phyloP scores from a whole-genome alignment of 2,113 vertebrate genomes.

The Neomonachus schauinslandi region DNA sequence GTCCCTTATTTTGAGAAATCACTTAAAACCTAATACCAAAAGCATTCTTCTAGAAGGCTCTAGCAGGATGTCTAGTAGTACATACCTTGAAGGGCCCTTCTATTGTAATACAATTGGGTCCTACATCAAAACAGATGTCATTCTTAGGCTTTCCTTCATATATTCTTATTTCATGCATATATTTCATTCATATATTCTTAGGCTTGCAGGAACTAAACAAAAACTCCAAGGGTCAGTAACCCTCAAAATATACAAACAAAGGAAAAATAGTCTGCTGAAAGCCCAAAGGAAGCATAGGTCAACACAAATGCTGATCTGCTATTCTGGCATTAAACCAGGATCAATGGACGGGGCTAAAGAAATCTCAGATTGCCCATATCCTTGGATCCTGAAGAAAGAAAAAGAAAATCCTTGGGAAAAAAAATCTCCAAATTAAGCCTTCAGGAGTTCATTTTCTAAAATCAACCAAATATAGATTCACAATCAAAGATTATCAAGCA shows the following conservation, averaged over 20 bases:
- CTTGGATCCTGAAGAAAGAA: neutral
- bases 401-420: slow-evolving; percentile 3
- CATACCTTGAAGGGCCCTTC: neutral
- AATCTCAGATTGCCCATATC: neutral
- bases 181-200: neutral
- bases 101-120: neutral
- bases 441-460: neutral
- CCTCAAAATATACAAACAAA: neutral
- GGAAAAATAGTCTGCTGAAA: neutral
- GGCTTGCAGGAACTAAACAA: neutral
- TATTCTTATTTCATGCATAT: neutral
- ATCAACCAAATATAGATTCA: neutral
- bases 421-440: neutral
- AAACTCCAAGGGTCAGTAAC: neutral
- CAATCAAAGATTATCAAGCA: neutral
- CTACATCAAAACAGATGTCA: neutral
- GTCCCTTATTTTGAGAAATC: neutral
- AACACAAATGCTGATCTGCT: neutral
- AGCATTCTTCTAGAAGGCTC: neutral
- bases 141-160: neutral
- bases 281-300: neutral
- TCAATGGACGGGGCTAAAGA: neutral
- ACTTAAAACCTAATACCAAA: neutral
- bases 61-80: neutral
- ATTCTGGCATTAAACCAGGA: neutral